Base-by-base conservation (phyloP, 2,888 invertebrate genomes). In the Epinotia demarniana region DNA sequence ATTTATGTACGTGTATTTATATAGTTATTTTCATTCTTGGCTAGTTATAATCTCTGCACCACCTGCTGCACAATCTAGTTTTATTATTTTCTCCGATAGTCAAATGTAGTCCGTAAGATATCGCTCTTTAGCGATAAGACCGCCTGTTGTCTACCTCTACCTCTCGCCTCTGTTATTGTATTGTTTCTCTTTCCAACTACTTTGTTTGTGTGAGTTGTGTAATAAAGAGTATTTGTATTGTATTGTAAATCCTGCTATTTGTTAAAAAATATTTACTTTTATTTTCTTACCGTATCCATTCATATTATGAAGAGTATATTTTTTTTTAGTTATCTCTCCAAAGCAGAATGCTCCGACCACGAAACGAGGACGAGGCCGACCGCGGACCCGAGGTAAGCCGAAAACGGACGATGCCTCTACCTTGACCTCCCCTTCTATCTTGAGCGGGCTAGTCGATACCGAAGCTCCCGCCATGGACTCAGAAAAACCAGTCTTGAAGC, bases 341-440 rank as follows among this genome's bases (percentile, higher is more conserved):
- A 75, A 62, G 33, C 27, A 27, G 13, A 62, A 46, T 8, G 18
- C 60, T 18, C 66, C 53, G 46, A n/a, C 16, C 13, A 27, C 11
- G 53, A 66, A 53, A 49, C 19, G 3, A 46, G 19, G 5, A 60
- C 39, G 5, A 73, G 23, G 43, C 19, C 43, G 62, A 9, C 55
- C 18, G 62, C 23, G 0, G 66, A 66, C 9, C 46, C 70, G 13
- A 69, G 55, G 62, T 43, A 74, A 74, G 46, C 60, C 16, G 33
- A 39, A 33, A 27, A 46, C 18, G 2, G 62, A 74, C 6, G 57
- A 68, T 11, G 43, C 33, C 27, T 58, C 57, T 8, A 57, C 74
- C 12, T 39, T 66, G n/a, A 75, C 66, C 8, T 75, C 66, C n/a
- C 66, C 72, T 12, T 75, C 67, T 27, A 67, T 75, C 18, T 16